These are phyloP conservation scores for Pipra filicauda DNA, from an alignment of 2,113 vertebrate genomes.

Conservation along the genomic window DNA sequence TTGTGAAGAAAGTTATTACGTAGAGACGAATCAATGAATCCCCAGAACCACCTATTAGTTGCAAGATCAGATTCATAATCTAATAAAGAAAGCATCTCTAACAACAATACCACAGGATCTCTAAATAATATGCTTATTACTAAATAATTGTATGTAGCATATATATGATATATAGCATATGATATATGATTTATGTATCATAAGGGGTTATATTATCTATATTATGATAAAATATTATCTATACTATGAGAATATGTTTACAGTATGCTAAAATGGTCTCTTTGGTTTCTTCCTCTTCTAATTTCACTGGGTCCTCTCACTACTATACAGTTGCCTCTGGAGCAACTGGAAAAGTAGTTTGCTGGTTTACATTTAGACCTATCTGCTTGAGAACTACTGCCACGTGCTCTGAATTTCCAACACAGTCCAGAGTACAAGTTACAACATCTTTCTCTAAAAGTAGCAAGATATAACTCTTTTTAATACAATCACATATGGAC, in stretches of 20 bases:
- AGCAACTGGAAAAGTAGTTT: not conserved
- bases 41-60: not conserved
- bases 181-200: not conserved
- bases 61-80: not conserved
- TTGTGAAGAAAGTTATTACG: not conserved
- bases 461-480: not conserved
- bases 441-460: not conserved
- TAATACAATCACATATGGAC: not conserved
- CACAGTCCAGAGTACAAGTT: not conserved
- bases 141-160: not conserved
- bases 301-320: not conserved
- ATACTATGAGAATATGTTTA: not conserved
- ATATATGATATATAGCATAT: not conserved
- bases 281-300: not conserved
- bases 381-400: not conserved
- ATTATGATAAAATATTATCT: not conserved
- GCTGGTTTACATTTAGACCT: not conserved
- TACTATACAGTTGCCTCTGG: not conserved
- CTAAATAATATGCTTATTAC: not conserved
- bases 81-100: not conserved
- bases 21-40: not conserved
- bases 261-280: not conserved
- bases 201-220: not conserved
- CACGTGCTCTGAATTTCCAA: not conserved
- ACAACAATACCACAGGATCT: not conserved